These are phyloP conservation scores for Silurus asotus DNA, from an alignment of 2,113 vertebrate genomes.

Conservation along the genomic window DNA sequence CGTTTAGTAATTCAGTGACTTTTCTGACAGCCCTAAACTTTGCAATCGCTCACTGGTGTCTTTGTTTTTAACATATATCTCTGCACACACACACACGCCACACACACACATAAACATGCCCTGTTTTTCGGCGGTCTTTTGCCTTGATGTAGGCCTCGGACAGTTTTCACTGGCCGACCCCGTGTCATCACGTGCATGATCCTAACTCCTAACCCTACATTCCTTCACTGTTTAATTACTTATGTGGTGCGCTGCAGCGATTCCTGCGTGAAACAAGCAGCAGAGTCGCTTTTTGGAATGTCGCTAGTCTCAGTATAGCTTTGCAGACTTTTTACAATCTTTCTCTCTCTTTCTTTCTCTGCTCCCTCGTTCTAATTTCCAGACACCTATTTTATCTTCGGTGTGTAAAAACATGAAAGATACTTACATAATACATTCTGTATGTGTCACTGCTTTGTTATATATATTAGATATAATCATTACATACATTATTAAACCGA, in stretches of 20 bases:
- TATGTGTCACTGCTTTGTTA: no score
- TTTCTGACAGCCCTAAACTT: neutral
- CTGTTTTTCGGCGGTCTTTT: neutral
- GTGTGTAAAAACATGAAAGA: no score
- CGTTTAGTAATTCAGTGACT: neutral
- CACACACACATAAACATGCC: neutral
- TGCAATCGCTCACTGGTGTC: neutral
- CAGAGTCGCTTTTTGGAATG: neutral
- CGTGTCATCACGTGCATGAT: slow-evolving; percentile 12
- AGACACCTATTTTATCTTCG: no score
- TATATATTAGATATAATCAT: no score
- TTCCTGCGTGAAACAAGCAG: neutral
- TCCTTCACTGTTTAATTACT: slow-evolving; percentile 29
- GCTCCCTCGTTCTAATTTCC: neutral
- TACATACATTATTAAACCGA: no score
- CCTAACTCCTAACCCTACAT: slow-evolving; percentile 2
- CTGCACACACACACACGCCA: slow-evolving; percentile 1
- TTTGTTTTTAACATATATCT: neutral
- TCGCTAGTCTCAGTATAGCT: neutral
- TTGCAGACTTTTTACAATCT: neutral
- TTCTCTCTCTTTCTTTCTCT: neutral
- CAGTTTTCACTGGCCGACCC: slow-evolving; percentile 19
- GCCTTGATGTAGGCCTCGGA: slow-evolving; percentile 14
- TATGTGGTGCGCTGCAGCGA: neutral
- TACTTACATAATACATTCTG: no score